Evolutionary conservation across 2,113 vertebrate species (phyloP).

Genomic region (Conger conger): DNA sequence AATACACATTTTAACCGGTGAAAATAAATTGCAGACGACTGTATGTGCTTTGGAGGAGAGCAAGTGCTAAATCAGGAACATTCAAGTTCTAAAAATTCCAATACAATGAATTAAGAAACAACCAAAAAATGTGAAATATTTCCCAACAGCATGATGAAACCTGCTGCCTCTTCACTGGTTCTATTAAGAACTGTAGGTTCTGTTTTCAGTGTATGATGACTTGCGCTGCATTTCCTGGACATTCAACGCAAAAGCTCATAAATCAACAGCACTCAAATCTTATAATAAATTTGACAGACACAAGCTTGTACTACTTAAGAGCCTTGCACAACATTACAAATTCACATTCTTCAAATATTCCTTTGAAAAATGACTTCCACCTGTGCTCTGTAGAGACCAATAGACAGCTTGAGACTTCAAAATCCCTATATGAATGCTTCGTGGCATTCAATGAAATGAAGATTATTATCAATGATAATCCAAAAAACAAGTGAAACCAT

Average conservation of each 20-base stretch:
- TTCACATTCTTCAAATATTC: constrained; percentile 1
- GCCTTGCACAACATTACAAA: not conserved
- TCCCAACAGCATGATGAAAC: not conserved
- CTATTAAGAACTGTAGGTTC: no score
- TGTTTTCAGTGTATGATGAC: not conserved
- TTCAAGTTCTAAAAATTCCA: not conserved
- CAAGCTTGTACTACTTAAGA: not conserved
- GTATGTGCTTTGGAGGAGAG: not conserved
- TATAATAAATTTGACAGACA: not conserved
- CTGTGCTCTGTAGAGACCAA: not conserved
- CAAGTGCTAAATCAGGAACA: not conserved
- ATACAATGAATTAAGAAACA: not conserved
- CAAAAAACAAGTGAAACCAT: constrained; percentile 52
- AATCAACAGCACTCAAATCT: not conserved
- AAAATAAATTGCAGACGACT: not conserved
- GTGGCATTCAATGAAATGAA: constrained; percentile 34
- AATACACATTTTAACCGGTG: not conserved
- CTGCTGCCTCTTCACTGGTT: not conserved
- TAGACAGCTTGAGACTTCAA: not conserved
- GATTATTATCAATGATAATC: constrained; percentile 46
- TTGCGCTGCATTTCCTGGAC: not conserved
- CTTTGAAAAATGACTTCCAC: not conserved
- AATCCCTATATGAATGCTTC: constrained; percentile 49
- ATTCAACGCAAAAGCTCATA: not conserved
- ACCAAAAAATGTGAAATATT: not conserved